These are phyloP conservation scores for Zaprionus bogoriensis DNA, from an alignment of 2,888 invertebrate genomes.

Conservation along the genomic window DNA sequence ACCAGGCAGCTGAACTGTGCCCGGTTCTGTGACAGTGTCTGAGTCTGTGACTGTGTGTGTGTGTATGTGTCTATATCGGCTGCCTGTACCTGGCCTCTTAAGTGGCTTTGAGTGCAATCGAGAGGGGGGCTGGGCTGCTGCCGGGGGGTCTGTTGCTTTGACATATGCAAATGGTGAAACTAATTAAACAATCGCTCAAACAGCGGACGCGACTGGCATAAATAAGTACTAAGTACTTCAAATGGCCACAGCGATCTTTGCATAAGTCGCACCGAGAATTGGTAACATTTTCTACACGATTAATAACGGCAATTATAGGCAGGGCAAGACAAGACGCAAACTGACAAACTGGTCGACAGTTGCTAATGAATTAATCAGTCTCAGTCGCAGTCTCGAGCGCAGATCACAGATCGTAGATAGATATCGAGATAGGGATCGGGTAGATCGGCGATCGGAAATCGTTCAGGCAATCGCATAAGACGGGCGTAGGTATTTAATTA, in stretches of 20 bases:
- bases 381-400: too few species aligned
- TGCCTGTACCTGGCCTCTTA: background rate
- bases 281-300: conserved; percentile 57
- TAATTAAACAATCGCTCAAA: conserved; percentile 62
- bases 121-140: background rate
- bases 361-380: conserved; percentile 66
- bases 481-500: conserved; percentile 60
- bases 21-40: background rate
- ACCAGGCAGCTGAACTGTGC: conserved; percentile 15
- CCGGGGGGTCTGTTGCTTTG: conserved; percentile 47
- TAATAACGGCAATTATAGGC: conserved; percentile 55
- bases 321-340: conserved; percentile 20
- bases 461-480: conserved; percentile 34
- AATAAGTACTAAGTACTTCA: conserved; percentile 46
- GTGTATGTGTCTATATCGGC: background rate
- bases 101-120: background rate
- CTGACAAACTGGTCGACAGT: conserved; percentile 68
- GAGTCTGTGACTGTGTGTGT: too few species aligned
- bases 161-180: conserved; percentile 65
- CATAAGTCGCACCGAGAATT: conserved; percentile 4
- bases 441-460: conserved; percentile 29
- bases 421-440: background rate
- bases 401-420: conserved; percentile 23
- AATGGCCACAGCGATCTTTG: conserved; percentile 38
- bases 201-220: conserved; percentile 37